Evolutionary conservation across 2,888 invertebrate species (phyloP), one percentile per base, ranked within the genome.

Genomic region (Salticus scenicus): DNA sequence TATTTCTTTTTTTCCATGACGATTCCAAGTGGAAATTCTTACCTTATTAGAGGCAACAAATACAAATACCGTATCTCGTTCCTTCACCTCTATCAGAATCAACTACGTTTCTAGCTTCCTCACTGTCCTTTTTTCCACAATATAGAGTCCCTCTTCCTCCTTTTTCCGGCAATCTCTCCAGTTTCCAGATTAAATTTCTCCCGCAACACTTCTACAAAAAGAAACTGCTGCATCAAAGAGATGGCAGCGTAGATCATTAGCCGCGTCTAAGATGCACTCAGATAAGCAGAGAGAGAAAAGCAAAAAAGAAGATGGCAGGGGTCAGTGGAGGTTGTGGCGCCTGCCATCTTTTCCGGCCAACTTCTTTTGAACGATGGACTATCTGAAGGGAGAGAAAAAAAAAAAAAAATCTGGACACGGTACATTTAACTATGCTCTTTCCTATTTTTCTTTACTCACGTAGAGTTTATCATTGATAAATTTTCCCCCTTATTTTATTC

Each of bases 151-250:
- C 17, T 24, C 24, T 24, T 17, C 42, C 70, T 41, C 20, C 42
- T 69, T n/a, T 70, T 80, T 73, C 79, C 67, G 79, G 79, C 79
- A 79, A 79, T 79, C 79, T 79, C 71, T 79, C 79, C 71, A 79
- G 71, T 79, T 79, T 72, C 79, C 72, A 80, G 79, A 80, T 80
- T 80, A 67, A 80, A 80, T 80, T 80, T 80, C 73, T 80, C 57
- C 37, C 69, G 37, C 69, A 67, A 47, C 57, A 69, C 69, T 47
- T 70, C 70, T 28, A 33, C 69, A 73, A 30, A 28, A 66, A 30
- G 30, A 66, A 30, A 31, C 12, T 10, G 7, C 14, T 66, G 17
- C 17, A 28, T 30, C n/a, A 24, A n/a, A 24, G 24, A 28, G n/a
- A 1, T 12, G 17, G 7, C 47, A 47, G 27, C 66, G 24, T 57